Evolutionary conservation across 2,797 vertebrate species (phyloP).

Genomic region (Myioborus melanocephalus): DNA sequence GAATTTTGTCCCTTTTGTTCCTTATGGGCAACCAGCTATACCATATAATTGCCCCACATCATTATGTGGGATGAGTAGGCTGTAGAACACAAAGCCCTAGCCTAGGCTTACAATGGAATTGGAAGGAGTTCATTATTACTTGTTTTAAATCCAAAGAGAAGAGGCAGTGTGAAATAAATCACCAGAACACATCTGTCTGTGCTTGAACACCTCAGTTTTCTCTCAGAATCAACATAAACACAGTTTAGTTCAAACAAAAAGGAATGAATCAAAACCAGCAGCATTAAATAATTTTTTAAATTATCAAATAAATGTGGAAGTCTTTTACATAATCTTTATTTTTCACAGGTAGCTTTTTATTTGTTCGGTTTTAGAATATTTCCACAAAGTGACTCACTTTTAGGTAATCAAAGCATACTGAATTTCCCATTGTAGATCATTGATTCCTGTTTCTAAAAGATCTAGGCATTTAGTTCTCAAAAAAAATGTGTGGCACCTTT

Average conservation of each 20-base stretch:
- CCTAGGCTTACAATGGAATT: neutral
- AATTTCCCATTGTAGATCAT: neutral
- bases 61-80: neutral
- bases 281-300: neutral
- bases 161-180: neutral
- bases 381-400: neutral
- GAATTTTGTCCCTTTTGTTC: neutral
- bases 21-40: neutral
- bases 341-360: neutral
- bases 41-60: neutral
- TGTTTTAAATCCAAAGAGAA: conserved; percentile 2
- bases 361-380: neutral
- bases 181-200: neutral
- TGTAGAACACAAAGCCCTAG: neutral
- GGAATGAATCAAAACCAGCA: neutral
- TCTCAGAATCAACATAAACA: neutral
- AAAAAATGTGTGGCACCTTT: neutral
- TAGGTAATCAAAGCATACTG: neutral
- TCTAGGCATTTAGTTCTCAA: neutral
- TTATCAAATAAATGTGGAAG: neutral
- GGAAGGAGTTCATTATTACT: neutral
- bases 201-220: neutral
- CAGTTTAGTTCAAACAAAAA: neutral
- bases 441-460: neutral
- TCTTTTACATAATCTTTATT: neutral